These are phyloP conservation scores for Phylloscopus whistleri DNA, from an alignment of 2,113 vertebrate species.

Conservation along the genomic window DNA sequence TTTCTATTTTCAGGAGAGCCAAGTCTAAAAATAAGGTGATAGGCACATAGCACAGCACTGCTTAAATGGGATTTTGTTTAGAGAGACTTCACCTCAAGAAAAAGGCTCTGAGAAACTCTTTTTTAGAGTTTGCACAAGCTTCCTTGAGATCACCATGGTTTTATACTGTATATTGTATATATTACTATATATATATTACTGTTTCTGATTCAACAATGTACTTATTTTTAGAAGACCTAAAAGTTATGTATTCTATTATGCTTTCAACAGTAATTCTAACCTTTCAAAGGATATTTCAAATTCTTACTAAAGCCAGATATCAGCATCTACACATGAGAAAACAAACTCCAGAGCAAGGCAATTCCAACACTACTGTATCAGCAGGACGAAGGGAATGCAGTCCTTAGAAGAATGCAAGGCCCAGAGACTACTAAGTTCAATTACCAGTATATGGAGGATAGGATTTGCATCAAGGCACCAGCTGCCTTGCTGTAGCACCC, in stretches of 20 bases:
- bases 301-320: neutral
- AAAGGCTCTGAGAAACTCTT: neutral
- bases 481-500: neutral
- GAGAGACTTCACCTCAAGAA: neutral
- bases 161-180: neutral
- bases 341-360: neutral
- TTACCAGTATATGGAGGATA: neutral
- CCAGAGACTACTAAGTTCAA: neutral
- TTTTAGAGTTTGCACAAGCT: neutral
- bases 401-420: neutral
- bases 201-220: neutral
- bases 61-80: neutral
- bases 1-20: conserved; percentile 24
- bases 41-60: neutral
- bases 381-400: neutral
- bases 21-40: conserved; percentile 43
- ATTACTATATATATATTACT: neutral
- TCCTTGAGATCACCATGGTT: neutral
- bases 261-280: neutral
- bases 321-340: neutral
- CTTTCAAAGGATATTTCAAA: conserved; percentile 33
- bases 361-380: neutral
- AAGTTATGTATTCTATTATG: neutral
- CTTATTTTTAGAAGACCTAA: conserved; percentile 4
- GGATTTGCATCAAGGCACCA: neutral